A percentile compares a stretch with the other conserved stretches of the same genome.
Conservation (phyloP, 2,888 invertebrate species). For the Romanomermis culicivorax region DNA sequence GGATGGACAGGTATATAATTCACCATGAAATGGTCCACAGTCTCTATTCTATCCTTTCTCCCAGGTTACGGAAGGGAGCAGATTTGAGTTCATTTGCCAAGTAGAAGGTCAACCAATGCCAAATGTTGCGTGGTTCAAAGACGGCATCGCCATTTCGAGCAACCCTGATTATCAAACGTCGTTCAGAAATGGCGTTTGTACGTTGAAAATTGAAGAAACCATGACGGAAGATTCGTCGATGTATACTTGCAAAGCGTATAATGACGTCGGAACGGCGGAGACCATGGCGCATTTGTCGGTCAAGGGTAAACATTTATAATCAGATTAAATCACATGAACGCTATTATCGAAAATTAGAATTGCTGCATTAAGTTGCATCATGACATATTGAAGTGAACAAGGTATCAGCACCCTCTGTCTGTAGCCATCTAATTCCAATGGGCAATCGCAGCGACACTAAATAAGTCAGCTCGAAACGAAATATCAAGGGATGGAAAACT, state of each 20-base stretch:
- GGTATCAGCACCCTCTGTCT: no score
- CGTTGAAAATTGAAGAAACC: constrained; percentile 60
- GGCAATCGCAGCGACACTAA: no score
- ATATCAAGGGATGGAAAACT: no score
- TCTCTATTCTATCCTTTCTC: no score
- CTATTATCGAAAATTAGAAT: no score
- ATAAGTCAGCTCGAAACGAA: no score
- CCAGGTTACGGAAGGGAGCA: constrained; percentile 45
- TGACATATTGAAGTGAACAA: no score
- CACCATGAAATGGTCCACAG: no score
- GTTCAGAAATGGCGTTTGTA: constrained; percentile 46
- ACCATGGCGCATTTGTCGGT: constrained; percentile 51
- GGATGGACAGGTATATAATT: neutral
- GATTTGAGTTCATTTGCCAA: constrained; percentile 32
- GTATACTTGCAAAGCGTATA: constrained; percentile 55
- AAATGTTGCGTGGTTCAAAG: constrained; percentile 52
- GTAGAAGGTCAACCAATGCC: constrained; percentile 44
- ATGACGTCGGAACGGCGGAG: constrained; percentile 49
- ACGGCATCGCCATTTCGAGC: constrained; percentile 49
- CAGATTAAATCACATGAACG: no score
- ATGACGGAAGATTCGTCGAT: constrained; percentile 61
- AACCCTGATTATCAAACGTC: constrained; percentile 54
- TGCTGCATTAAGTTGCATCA: no score
- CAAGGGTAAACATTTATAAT: constrained; percentile 42
- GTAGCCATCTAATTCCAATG: no score